Base-by-base conservation (phyloP, 2,888 invertebrate genomes). In the Nudaria mundana region DNA sequence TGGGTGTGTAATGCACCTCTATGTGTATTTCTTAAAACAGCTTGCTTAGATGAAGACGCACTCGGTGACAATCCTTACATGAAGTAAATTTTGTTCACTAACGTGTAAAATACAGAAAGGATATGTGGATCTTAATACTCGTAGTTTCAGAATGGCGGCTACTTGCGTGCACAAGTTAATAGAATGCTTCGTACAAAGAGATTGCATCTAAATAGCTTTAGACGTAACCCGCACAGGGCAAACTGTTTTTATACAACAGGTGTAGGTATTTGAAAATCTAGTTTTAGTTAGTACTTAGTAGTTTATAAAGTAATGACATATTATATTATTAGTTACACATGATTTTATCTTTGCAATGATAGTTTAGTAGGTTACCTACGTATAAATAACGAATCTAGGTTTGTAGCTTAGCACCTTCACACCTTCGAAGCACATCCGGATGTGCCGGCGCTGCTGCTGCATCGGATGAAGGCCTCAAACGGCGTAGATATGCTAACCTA, bases 161-260 rank as follows among this genome's bases (percentile, higher is more conserved):
- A 50, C 40, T 74, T 59, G 71, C 75, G 70, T 74, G 76, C 64
- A 52, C 38, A 33, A 44, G 46, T 51, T 68, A 74, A 71, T 74
- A 71, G 63, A 68, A 61, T 59, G 66, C 63, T 66, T 40, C 48
- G 46, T 36, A 44, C 56, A 62, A 43, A 40, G 39, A 66, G 76
- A 81, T 79, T 71, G 71, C 71, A 79, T 81, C 75, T 80, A 66
- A 78, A 81, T 78, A 68, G 75, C 57, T 70, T 69, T 62, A 63
- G 56, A 57, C 56, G 62, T 59, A n/a, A 14, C 14, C 24, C n/a
- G 4, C 18, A 10, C n/a, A 5, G 12, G 11, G 29, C 15, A 29
- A 12, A 30, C 3, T 10, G 29, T 33, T 25, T 23, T 28, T 5
- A 28, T n/a, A 15, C 12, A 25, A 25, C 12, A 11, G 11, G 24